Evolutionary conservation across 2,888 invertebrate genomes (phyloP).

Genomic region (Aproaerema taeniolella): DNA sequence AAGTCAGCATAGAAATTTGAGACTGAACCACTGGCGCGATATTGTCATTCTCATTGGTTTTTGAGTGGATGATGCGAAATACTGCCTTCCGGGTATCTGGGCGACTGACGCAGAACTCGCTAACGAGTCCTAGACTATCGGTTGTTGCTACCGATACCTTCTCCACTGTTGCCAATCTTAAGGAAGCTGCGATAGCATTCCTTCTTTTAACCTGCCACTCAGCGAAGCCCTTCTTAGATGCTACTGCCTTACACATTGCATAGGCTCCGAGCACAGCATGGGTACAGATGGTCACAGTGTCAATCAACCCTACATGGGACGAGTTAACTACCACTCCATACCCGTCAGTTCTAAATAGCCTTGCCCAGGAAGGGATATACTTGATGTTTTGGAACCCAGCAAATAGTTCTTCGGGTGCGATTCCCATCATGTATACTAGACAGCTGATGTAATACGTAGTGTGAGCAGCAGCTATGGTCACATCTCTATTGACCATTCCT

Average conservation of each 20-base stretch:
- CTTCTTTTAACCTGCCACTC: neutral
- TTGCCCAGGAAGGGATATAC: neutral
- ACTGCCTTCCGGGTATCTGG: neutral
- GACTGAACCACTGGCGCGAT: neutral
- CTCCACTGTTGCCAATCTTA: neutral
- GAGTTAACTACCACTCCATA: neutral
- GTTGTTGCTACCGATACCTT: neutral
- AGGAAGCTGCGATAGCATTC: neutral
- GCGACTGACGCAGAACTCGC: neutral
- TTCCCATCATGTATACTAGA: neutral
- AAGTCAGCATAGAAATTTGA: neutral
- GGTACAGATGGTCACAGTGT: neutral
- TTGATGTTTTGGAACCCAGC: neutral
- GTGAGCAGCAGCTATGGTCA: too few relatives aligned
- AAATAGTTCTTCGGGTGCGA: neutral
- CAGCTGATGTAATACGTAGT: neutral
- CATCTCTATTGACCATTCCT: too few relatives aligned
- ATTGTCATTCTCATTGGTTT: neutral
- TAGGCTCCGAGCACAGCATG: neutral
- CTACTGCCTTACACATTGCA: neutral
- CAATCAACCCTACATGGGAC: neutral
- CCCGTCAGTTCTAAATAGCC: neutral
- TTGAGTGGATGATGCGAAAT: neutral
- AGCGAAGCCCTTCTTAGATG: neutral
- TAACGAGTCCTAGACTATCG: neutral